Percentiles rank a stretch among this genome's conserved stretches.
These are phyloP conservation scores for Hippocampus zosterae DNA, from an alignment of 2,113 vertebrate species.

Conservation along the genomic window DNA sequence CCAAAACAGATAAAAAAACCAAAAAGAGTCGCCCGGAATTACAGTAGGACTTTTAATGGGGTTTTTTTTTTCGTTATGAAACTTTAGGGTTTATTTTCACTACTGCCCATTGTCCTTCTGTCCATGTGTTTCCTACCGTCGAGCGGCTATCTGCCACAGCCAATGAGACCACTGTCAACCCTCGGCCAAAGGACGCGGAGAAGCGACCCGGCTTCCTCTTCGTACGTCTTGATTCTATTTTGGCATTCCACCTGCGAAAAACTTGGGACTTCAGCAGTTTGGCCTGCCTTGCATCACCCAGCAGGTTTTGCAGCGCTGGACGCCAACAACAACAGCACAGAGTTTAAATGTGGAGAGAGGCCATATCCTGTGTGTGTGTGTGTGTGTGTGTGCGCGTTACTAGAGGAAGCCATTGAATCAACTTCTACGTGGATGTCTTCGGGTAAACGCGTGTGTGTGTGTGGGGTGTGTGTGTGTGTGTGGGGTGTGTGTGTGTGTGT, in stretches of 20 bases:
- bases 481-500: background rate
- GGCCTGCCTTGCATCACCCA: slow-evolving; percentile 36
- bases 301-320: slow-evolving; percentile 33
- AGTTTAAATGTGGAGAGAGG: slow-evolving; percentile 52
- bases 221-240: slow-evolving; percentile 15
- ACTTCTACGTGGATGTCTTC: slow-evolving; percentile 7
- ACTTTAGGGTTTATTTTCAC: background rate
- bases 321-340: slow-evolving; percentile 57
- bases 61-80: background rate
- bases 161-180: slow-evolving; percentile 23
- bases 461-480: too few species aligned
- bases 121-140: slow-evolving; percentile 64
- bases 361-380: background rate
- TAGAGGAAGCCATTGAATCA: slow-evolving; percentile 2
- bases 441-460: background rate
- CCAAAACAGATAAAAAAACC: slow-evolving; percentile 13
- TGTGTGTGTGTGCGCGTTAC: background rate
- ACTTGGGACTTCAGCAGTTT: background rate
- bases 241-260: slow-evolving; percentile 22
- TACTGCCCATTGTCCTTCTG: slow-evolving; percentile 51
- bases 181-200: slow-evolving; percentile 33
- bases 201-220: slow-evolving; percentile 40
- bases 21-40: background rate
- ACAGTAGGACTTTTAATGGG: background rate
- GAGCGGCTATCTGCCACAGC: slow-evolving; percentile 32